phyloP scores from a whole-genome alignment of 1,140 invertebrate species.

The Zaprionus capensis region DNA sequence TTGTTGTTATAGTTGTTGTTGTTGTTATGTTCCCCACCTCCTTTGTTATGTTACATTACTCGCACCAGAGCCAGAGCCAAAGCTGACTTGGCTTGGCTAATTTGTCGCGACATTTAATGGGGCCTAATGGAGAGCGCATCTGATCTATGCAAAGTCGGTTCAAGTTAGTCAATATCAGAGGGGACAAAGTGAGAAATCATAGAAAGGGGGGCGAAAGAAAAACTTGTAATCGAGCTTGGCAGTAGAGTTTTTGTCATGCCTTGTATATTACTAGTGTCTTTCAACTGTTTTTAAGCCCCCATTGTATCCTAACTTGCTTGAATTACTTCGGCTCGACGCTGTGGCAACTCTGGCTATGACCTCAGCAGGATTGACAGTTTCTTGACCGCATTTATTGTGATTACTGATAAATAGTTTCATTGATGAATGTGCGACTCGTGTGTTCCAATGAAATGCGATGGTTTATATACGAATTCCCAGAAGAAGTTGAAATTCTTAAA shows the following conservation, averaged over 20 bases:
- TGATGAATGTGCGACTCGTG: slow-evolving; percentile 2
- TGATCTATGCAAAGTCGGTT: slow-evolving; percentile 35
- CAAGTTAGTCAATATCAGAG: slow-evolving; percentile 21
- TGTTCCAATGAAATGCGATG: slow-evolving; percentile 22
- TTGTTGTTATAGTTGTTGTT: not conserved
- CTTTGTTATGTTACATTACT: slow-evolving; percentile 4
- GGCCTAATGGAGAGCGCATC: slow-evolving; percentile 38
- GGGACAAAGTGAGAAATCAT: slow-evolving; percentile 3
- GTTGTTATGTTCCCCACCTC: slow-evolving; percentile 5
- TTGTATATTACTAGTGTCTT: not conserved
- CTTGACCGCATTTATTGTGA: not conserved
- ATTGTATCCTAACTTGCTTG: not conserved
- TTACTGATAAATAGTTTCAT: slow-evolving; percentile 16
- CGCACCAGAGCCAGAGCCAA: too few species aligned
- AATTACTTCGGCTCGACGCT: not conserved
- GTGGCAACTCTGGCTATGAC: not conserved
- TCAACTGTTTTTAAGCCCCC: not conserved
- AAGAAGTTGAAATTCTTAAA: slow-evolving; percentile 30
- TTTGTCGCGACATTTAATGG: slow-evolving; percentile 49
- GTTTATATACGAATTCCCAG: slow-evolving; percentile 27
- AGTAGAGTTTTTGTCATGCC: not conserved
- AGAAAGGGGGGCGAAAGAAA: not conserved
- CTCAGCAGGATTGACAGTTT: not conserved
- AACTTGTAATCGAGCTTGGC: not conserved
- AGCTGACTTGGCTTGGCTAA: slow-evolving; percentile 23